Evolutionary conservation across 2,113 vertebrate genomes (phyloP).

Genomic region (Nanorana parkeri): DNA sequence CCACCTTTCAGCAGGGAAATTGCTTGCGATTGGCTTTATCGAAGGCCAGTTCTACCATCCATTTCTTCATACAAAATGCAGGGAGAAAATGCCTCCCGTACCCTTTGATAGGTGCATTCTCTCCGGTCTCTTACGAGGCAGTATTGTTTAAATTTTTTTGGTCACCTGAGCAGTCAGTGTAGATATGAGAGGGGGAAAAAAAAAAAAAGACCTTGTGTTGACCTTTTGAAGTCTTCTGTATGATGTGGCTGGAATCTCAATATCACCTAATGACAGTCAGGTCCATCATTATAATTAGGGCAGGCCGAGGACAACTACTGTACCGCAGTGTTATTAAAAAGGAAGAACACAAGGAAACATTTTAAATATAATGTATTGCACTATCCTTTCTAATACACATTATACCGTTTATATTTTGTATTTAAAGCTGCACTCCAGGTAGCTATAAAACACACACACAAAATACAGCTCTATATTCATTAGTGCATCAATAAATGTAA

Average conservation of each 20-base stretch:
- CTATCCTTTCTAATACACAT: too few relatives aligned
- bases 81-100: constrained; percentile 56
- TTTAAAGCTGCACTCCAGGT: too few relatives aligned
- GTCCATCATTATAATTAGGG: constrained; percentile 11
- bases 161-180: not conserved
- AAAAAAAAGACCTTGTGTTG: not conserved
- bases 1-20: constrained; percentile 87
- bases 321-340: not conserved
- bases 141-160: constrained; percentile 19
- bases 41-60: constrained; percentile 67
- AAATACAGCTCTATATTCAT: too few relatives aligned
- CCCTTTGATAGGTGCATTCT: constrained; percentile 24
- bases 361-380: too few relatives aligned
- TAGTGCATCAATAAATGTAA: too few relatives aligned
- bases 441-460: too few relatives aligned
- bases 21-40: constrained; percentile 79
- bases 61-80: constrained; percentile 44
- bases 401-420: too few relatives aligned
- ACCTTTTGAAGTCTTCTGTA: constrained; percentile 33
- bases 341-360: not conserved
- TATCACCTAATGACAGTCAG: not conserved
- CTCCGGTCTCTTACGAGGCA: constrained; percentile 41
- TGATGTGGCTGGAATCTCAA: not conserved
- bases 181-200: not conserved
- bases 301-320: not conserved